Evolutionary conservation across 2,797 vertebrate genomes (phyloP).

Genomic region (Mus minutoides): DNA sequence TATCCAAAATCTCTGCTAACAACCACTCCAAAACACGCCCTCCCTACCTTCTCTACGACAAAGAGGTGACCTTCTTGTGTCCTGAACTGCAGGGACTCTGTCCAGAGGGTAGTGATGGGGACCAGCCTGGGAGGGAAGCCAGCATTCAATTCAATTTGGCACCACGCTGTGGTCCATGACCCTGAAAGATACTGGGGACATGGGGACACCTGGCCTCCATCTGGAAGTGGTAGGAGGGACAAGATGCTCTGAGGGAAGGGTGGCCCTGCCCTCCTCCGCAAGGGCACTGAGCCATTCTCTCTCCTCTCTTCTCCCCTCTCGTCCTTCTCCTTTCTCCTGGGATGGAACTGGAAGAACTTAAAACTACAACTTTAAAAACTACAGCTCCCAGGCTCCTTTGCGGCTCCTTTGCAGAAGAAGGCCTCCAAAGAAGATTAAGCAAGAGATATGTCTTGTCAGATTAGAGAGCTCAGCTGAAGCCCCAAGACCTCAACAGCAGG

Average conservation of each 20-base stretch:
- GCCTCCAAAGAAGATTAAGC: not conserved
- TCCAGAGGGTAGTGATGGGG: not conserved
- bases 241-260: not conserved
- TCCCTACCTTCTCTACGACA: not conserved
- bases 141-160: conserved; percentile 60
- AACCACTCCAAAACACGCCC: not conserved
- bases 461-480: not conserved
- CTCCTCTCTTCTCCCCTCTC: not conserved
- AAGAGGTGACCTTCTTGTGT: conserved; percentile 39
- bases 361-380: not conserved
- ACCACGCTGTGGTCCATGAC: not conserved
- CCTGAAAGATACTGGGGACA: not conserved
- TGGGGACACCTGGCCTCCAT: not conserved
- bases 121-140: conserved; percentile 5
- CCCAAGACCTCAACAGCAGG: not conserved
- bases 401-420: not conserved
- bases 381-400: not conserved
- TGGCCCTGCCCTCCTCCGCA: not conserved
- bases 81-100: not conserved
- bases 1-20: not conserved
- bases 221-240: not conserved
- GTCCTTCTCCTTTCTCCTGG: not conserved
- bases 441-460: not conserved
- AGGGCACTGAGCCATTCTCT: not conserved
- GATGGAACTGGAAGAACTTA: not conserved